Evolutionary conservation across 2,888 invertebrate species (phyloP).

Genomic region (Notodonta ziczac): DNA sequence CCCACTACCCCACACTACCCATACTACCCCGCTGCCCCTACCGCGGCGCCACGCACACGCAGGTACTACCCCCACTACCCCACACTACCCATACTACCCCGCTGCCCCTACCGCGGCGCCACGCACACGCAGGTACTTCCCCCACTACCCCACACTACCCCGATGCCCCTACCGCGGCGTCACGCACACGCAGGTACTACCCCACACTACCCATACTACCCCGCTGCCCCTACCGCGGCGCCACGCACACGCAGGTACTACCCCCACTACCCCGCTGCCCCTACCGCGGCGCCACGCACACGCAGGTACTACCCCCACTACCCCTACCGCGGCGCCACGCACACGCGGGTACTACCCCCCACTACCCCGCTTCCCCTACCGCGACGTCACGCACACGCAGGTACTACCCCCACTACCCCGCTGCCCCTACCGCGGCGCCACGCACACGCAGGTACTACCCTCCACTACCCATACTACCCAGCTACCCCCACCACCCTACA

Average conservation of each 20-base stretch:
- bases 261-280: no score
- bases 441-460: conserved; percentile 59
- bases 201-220: no score
- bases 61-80: conserved; percentile 44
- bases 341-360: conserved; percentile 54
- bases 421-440: conserved; percentile 50
- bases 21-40: conserved; percentile 31
- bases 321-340: conserved; percentile 55
- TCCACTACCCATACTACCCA: conserved; percentile 4
- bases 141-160: no score
- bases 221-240: conserved; percentile 63
- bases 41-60: conserved; percentile 56
- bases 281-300: conserved; percentile 55
- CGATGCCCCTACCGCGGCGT: conserved; percentile 48
- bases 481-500: conserved; percentile 44
- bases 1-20: no score
- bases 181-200: conserved; percentile 60
- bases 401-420: conserved; percentile 32
- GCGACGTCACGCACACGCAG: conserved; percentile 60
- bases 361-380: conserved; percentile 36
- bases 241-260: conserved; percentile 63
- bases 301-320: conserved; percentile 50
- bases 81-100: no score
- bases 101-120: conserved; percentile 48
- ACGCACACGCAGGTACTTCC: conserved; percentile 60